These are phyloP conservation scores for Neodon shergylaensis DNA, from an alignment of 2,113 vertebrate species.

Conservation along the genomic window DNA sequence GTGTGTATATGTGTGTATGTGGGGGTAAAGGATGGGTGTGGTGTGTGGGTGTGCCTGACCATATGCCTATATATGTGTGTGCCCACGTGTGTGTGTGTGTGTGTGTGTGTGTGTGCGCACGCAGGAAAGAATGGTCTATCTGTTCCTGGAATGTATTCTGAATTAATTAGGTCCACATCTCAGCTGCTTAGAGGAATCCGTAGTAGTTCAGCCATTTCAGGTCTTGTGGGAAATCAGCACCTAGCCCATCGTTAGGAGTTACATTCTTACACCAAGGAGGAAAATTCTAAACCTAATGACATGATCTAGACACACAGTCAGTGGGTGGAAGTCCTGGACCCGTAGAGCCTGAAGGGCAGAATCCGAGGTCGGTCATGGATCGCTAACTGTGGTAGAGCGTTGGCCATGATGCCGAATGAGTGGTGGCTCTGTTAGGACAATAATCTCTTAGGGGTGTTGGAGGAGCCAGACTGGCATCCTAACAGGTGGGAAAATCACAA, in stretches of 20 bases:
- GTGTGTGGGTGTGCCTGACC: background rate
- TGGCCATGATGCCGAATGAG: constrained; percentile 1
- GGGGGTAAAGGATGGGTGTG: fast-evolving
- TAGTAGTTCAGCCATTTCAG: background rate
- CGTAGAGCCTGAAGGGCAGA: constrained; percentile 27
- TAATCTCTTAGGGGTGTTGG: constrained; percentile 37
- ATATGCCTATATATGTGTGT: background rate
- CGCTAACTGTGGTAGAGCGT: background rate
- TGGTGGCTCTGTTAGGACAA: background rate
- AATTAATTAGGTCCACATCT: background rate
- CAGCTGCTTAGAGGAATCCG: background rate
- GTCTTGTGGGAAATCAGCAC: constrained; percentile 22
- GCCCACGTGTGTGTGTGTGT: background rate
- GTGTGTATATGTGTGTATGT: background rate
- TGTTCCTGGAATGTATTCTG: constrained; percentile 10
- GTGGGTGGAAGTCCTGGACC: constrained; percentile 40
- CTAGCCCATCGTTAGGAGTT: background rate
- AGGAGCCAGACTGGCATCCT: constrained; percentile 56
- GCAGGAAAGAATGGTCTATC: background rate
- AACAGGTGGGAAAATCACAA: constrained; percentile 67
- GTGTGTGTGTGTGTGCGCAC: background rate
- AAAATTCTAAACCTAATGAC: constrained; percentile 19
- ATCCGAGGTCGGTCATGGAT: constrained; percentile 47
- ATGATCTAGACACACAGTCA: constrained; percentile 26
- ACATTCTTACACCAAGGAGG: background rate